Conservation (phyloP, 2,797 vertebrate genomes). For the Onychomys leucogaster region DNA sequence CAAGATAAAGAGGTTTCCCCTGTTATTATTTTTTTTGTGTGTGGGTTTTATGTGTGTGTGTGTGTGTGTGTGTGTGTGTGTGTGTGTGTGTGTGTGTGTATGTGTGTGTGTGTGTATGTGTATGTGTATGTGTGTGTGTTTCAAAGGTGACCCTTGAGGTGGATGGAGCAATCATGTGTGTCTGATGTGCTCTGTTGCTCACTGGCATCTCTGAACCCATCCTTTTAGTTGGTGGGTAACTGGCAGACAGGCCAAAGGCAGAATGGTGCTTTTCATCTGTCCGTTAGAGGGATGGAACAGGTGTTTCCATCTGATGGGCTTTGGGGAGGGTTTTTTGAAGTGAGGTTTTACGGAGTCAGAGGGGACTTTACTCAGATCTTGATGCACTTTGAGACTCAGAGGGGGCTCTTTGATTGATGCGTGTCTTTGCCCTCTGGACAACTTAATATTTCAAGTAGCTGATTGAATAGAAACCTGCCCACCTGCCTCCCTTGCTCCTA, state of each 20-base stretch:
- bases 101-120: no score
- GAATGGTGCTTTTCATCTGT: conserved; percentile 66
- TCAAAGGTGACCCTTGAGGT: conserved; percentile 31
- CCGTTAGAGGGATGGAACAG: conserved; percentile 33
- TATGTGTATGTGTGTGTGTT: not conserved
- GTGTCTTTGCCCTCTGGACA: conserved; percentile 60
- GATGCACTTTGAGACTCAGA: conserved; percentile 10
- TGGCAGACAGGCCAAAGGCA: conserved; percentile 64
- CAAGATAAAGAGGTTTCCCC: not conserved
- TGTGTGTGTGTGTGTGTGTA: no score
- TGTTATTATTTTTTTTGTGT: not conserved
- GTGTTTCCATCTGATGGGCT: not conserved
- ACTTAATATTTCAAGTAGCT: conserved; percentile 54
- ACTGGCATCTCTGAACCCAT: not conserved
- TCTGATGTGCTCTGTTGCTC: not conserved
- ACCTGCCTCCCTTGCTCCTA: not conserved
- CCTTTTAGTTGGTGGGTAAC: conserved; percentile 58
- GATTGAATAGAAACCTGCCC: conserved; percentile 36
- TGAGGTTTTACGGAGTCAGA: conserved; percentile 36
- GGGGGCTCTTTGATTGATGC: conserved; percentile 55
- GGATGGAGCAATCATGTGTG: not conserved
- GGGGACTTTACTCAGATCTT: conserved; percentile 3
- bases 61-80: not conserved
- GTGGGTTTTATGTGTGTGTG: not conserved
- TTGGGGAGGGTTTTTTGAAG: conserved; percentile 30